Evolutionary conservation across 53 echinoderm and acorn worm species (phyloP).

Genomic region (Pentamera pediparva): DNA sequence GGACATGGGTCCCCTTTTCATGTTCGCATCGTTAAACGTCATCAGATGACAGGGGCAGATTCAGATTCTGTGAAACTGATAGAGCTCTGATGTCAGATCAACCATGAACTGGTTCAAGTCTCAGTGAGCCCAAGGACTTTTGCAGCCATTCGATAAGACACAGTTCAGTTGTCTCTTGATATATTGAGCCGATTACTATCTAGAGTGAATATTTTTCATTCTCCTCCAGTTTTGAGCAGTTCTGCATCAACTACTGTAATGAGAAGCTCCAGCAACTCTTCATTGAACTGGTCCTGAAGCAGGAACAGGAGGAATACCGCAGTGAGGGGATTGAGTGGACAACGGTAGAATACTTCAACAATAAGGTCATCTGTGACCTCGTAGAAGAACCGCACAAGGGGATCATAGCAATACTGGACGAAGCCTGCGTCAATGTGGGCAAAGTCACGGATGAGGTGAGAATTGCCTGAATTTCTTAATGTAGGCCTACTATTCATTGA

Average conservation of each 20-base stretch:
- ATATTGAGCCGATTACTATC: not conserved
- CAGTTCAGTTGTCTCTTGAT: not conserved
- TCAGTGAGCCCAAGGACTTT: too few relatives aligned
- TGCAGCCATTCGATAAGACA: not conserved
- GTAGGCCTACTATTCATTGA: too few relatives aligned
- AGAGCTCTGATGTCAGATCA: too few relatives aligned
- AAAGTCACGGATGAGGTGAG: conserved; percentile 88
- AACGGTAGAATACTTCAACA: conserved; percentile 90
- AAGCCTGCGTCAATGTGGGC: conserved; percentile 92
- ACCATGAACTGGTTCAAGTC: too few relatives aligned
- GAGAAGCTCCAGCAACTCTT: conserved; percentile 99
- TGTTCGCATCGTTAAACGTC: too few relatives aligned
- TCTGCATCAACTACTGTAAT: conserved; percentile 99
- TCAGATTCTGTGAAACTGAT: too few relatives aligned
- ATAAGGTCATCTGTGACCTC: conserved; percentile 94
- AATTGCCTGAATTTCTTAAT: too few relatives aligned
- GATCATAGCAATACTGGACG: conserved; percentile 77
- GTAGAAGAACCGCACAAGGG: conserved; percentile 94
- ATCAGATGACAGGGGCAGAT: too few relatives aligned
- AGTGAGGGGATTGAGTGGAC: conserved; percentile 96
- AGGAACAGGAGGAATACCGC: conserved; percentile 95
- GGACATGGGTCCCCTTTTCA: too few relatives aligned
- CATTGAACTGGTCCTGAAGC: conserved; percentile 88
- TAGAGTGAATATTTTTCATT: not conserved
- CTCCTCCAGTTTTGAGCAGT: conserved; percentile 85